These are phyloP conservation scores for Sebastes flavidus DNA, from an alignment of 2,797 vertebrate genomes.

Conservation along the genomic window DNA sequence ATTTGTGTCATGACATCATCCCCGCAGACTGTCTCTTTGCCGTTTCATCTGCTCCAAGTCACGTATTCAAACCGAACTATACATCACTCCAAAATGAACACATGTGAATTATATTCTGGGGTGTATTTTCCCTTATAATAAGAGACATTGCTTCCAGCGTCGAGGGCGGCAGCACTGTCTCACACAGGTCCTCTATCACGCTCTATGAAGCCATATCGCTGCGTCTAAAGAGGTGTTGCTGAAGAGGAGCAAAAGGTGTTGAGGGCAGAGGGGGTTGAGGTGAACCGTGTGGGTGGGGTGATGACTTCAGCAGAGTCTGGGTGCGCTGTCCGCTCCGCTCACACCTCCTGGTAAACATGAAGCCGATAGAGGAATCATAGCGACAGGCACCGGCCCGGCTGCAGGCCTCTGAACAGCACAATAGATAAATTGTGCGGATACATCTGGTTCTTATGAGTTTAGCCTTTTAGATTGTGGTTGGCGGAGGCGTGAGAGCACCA, in stretches of 20 bases:
- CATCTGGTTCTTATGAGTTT: conserved; percentile 79
- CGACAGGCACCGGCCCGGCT: conserved; percentile 52
- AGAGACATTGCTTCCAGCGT: not conserved
- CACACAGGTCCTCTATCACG: conserved; percentile 19
- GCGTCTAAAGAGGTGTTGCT: conserved; percentile 55
- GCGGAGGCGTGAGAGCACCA: conserved; percentile 58
- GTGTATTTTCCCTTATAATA: not conserved
- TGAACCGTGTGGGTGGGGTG: conserved; percentile 38
- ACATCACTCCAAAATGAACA: conserved; percentile 8
- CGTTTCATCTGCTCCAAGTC: not conserved
- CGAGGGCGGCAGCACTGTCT: not conserved
- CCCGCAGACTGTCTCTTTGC: not conserved
- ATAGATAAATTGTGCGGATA: conserved; percentile 76
- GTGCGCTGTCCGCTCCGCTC: not conserved
- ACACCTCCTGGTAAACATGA: conserved; percentile 55
- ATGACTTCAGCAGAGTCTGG: conserved; percentile 45
- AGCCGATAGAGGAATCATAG: conserved; percentile 39
- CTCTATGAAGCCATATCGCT: conserved; percentile 11
- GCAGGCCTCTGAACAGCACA: conserved; percentile 61
- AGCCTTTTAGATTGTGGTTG: conserved; percentile 58
- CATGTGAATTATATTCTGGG: not conserved
- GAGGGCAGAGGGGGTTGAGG: conserved; percentile 35
- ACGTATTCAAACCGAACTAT: not conserved
- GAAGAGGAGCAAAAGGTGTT: conserved; percentile 58
- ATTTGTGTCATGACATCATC: conserved; percentile 31